phyloP scores from a whole-genome alignment of 2,113 vertebrate species.

The Oreochromis tanganicae region DNA sequence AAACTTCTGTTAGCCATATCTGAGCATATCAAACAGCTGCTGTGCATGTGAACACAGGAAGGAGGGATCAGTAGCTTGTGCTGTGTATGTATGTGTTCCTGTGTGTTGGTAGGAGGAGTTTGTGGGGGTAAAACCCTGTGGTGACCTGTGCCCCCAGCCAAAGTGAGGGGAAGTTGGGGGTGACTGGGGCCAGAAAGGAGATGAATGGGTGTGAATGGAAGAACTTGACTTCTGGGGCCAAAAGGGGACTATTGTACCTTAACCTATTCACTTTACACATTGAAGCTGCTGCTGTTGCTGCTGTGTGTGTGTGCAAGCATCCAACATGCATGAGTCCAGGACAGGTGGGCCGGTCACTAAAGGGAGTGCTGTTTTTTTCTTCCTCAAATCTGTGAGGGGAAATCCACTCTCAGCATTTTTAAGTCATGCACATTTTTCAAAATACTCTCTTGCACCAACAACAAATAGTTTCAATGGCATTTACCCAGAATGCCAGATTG shows the following conservation, averaged over 20 bases:
- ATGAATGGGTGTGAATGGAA: slow-evolving; percentile 66
- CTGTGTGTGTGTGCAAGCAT: not conserved
- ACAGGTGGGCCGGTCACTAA: not conserved
- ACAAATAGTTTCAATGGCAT: slow-evolving; percentile 4
- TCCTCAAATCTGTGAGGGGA: not conserved
- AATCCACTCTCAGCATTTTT: not conserved
- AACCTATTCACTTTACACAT: slow-evolving; percentile 43
- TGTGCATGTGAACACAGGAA: slow-evolving; percentile 38
- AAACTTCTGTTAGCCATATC: not conserved
- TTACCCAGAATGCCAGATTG: slow-evolving; percentile 50
- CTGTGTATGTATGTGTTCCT: slow-evolving; percentile 6
- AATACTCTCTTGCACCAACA: not conserved
- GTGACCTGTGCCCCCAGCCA: slow-evolving; percentile 71
- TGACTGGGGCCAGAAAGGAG: slow-evolving; percentile 39
- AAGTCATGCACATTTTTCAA: not conserved
- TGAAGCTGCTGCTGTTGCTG: not conserved
- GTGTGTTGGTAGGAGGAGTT: slow-evolving; percentile 32
- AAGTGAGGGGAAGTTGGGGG: slow-evolving; percentile 71
- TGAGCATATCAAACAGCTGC: slow-evolving; percentile 29
- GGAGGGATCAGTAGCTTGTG: slow-evolving; percentile 14
- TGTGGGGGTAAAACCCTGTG: slow-evolving; percentile 59
- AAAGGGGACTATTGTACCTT: slow-evolving; percentile 66
- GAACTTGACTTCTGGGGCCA: slow-evolving; percentile 76
- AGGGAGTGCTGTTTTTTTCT: not conserved
- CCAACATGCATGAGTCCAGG: not conserved